Percentiles rank a stretch among this genome's conserved stretches.
Evolutionary conservation across 1,140 invertebrate species (phyloP).

Genomic region (Nephila pilipes): DNA sequence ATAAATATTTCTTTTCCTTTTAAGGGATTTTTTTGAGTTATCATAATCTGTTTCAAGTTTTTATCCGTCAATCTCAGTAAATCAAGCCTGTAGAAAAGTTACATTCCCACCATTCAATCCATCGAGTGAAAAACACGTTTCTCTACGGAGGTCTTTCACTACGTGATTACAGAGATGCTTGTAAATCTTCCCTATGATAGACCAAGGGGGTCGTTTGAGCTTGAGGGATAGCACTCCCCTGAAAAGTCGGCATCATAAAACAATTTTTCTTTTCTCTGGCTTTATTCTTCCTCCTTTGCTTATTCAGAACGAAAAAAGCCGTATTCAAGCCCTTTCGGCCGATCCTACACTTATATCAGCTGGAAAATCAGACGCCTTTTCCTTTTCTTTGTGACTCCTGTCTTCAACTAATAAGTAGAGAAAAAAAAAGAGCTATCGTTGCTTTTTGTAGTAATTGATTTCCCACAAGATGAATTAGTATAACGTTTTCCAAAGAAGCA

Average conservation of each 20-base stretch:
- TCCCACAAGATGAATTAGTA: too few species aligned
- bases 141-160: background rate
- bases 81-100: background rate
- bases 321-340: background rate
- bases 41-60: too few species aligned
- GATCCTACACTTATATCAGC: background rate
- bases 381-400: background rate
- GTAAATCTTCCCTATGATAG: background rate
- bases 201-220: background rate
- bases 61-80: background rate
- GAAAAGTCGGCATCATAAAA: background rate
- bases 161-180: background rate
- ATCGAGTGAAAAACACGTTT: background rate
- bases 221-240: background rate
- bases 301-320: background rate
- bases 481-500: too few species aligned
- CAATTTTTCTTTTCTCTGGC: background rate
- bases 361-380: background rate
- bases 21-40: too few species aligned
- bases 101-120: background rate
- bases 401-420: background rate
- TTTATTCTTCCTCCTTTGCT: background rate
- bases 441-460: background rate
- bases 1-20: too few species aligned
- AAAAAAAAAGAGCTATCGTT: background rate